Conservation (phyloP, 2,113 vertebrate genomes). For the Puffinus mauretanicus region DNA sequence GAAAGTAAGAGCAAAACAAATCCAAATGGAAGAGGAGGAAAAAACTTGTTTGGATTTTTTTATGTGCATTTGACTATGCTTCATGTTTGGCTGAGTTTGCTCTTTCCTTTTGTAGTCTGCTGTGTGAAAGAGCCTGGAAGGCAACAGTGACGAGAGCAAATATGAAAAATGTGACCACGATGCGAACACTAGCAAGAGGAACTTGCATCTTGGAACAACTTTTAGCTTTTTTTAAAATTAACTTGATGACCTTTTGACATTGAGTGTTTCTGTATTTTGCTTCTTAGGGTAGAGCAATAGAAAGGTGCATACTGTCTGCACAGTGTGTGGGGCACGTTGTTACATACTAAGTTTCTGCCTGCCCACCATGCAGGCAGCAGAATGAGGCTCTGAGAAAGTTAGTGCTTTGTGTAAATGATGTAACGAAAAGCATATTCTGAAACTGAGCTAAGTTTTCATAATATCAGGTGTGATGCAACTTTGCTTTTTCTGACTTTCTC, state of each 20-base stretch:
- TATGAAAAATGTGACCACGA: accelerated
- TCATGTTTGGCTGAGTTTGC: neutral
- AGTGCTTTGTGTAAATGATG: neutral
- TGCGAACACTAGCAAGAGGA: neutral
- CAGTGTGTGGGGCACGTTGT: no score
- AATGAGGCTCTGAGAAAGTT: neutral
- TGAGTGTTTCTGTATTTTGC: neutral
- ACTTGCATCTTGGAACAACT: neutral
- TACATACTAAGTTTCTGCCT: neutral
- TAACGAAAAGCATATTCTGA: neutral
- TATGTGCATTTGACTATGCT: neutral
- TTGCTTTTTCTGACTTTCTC: neutral
- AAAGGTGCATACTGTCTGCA: neutral
- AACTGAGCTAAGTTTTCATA: neutral
- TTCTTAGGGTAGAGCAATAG: neutral
- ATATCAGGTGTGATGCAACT: neutral
- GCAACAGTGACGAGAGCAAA: neutral
- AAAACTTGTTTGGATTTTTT: neutral
- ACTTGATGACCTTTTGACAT: neutral
- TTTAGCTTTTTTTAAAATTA: neutral
- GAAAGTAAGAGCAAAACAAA: neutral
- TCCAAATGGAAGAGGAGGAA: neutral
- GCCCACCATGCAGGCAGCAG: neutral
- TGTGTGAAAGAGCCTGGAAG: neutral
- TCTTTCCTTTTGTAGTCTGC: neutral